Base-by-base conservation (phyloP, 2,113 vertebrate genomes). In the Gorsachius goisagi region DNA sequence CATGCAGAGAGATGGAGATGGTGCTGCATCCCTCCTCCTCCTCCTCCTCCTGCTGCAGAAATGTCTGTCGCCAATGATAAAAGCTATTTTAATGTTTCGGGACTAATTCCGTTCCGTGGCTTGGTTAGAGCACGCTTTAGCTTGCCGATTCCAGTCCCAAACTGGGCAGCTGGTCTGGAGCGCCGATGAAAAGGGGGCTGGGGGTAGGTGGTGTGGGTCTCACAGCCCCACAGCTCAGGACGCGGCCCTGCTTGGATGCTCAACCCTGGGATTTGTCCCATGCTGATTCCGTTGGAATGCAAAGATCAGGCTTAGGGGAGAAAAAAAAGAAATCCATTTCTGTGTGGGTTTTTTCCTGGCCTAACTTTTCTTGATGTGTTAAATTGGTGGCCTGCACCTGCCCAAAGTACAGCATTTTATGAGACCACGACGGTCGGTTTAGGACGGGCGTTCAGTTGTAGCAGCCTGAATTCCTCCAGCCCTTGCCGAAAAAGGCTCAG, bases 381-480 rank as follows among this genome's bases (percentile, higher is more conserved):
- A 59, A 69, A 44, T 4, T 59, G 16, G 14, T 8, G 56, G 67
- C 41, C 69, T 59, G 87, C 28, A 27, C 44, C 68, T 49, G n/a
- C 35, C 60, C 3, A 1, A 41, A 33, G 80, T 21, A 13, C 44
- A n/a, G 35, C 11, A 21, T 68, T 49, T 32, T 45, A 15, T 15
- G 9, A 50, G 60, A 22, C 20, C 17, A 3, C 2, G 4, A 2
- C 16, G 24, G 20, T 24, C 3, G 1, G 24, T 33, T 71, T 52
- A 26, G 68, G 81, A 37, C 2, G 35, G 60, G 13, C 9, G 1
- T 19, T n/a, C 0, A 10, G 50, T 32, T 45, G 20, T 2, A 52
- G 62, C 50, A 37, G 35, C 69, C 39, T 20, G 14, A 15, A 37
- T 22, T 44, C 75, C 55, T 16, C 9, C 55, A 47, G 60, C 47